phyloP scores from a whole-genome alignment of 2,113 vertebrate species.

The Ellobius talpinus region DNA sequence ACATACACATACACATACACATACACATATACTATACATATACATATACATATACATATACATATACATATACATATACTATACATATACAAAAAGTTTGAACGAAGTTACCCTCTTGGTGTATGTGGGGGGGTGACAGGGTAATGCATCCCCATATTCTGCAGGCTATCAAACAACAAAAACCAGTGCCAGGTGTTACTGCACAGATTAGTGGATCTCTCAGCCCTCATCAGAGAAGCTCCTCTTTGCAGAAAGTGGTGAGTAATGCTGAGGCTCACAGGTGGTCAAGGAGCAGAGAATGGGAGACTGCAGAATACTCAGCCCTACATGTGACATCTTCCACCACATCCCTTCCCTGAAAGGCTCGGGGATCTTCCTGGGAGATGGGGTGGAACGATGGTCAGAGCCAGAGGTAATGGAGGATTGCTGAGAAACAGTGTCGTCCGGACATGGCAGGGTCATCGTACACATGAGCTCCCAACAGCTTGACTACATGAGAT shows the following conservation, averaged over 20 bases:
- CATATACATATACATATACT: no score
- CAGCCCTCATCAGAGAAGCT: neutral
- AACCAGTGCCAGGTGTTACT: neutral
- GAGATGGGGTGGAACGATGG: neutral
- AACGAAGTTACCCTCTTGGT: neutral
- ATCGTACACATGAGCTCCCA: neutral
- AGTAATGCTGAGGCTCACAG: neutral
- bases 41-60: no score
- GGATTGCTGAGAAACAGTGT: neutral
- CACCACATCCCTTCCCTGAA: neutral
- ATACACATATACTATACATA: no score
- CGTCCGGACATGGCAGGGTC: neutral
- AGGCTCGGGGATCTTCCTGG: neutral
- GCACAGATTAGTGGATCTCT: neutral
- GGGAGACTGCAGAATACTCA: neutral
- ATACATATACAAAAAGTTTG: neutral
- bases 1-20: no score
- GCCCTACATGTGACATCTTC: no score
- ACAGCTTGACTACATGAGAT: neutral
- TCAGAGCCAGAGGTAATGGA: neutral
- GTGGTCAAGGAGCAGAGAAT: accelerated
- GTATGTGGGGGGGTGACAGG: no score
- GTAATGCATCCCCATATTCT: neutral
- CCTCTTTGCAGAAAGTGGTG: neutral
- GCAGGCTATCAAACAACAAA: neutral